Percentiles rank a stretch among this genome's conserved stretches.
Conservation (phyloP, 2,797 vertebrate genomes). For the Platalea minor region DNA sequence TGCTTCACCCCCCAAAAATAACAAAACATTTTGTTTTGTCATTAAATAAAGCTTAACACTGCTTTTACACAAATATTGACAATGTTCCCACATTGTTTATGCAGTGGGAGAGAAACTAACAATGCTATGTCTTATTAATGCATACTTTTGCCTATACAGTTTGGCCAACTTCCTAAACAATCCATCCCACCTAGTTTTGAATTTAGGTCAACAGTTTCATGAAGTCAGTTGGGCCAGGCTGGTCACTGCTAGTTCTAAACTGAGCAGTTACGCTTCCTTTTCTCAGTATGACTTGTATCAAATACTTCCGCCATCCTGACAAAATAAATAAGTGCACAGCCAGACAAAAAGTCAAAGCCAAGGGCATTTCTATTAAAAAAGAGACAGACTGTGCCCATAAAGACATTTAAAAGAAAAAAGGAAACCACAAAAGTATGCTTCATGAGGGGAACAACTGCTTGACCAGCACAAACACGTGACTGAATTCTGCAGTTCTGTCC, state of each 20-base stretch:
- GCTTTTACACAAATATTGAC: constrained; percentile 13
- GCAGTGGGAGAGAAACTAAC: neutral
- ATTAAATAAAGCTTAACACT: neutral
- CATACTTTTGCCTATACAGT: neutral
- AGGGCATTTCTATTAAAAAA: neutral
- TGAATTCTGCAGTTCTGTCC: neutral
- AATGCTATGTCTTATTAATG: neutral
- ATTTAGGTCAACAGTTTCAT: neutral
- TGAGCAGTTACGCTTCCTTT: neutral
- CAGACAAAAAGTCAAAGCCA: neutral
- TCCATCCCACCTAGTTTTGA: neutral
- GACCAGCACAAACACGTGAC: neutral
- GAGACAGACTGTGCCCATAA: neutral
- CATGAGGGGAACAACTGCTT: neutral
- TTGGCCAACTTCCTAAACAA: neutral
- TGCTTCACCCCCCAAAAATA: neutral
- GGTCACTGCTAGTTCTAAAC: neutral
- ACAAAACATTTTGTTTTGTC: neutral
- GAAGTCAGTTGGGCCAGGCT: neutral
- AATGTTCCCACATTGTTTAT: neutral
- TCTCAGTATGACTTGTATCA: neutral
- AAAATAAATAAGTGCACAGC: neutral
- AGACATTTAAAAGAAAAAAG: neutral
- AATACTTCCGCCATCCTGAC: neutral
- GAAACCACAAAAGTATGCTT: neutral